These are phyloP conservation scores for Chelonus formosanus DNA, from an alignment of 2,888 invertebrate species.

Conservation along the genomic window DNA sequence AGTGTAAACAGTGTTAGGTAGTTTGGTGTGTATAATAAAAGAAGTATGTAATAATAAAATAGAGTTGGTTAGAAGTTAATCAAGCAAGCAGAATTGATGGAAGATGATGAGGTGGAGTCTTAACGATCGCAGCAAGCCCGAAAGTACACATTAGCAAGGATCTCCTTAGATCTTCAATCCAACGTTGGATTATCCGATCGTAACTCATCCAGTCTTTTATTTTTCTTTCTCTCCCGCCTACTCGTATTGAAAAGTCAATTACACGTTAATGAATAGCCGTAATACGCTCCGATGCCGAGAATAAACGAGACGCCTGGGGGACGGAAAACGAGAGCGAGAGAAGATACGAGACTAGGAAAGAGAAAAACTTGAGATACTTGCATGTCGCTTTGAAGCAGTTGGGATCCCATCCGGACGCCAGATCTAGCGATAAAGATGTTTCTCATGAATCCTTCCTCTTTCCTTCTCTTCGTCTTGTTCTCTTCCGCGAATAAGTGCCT, in stretches of 20 bases:
- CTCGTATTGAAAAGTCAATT: slow-evolving; percentile 44
- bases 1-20: too few relatives aligned
- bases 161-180: slow-evolving; percentile 7
- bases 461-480: slow-evolving; percentile 29
- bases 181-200: slow-evolving; percentile 40
- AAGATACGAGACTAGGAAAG: slow-evolving; percentile 17
- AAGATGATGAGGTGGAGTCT: slow-evolving; percentile 18
- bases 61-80: too few relatives aligned
- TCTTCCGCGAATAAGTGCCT: slow-evolving; percentile 18
- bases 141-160: slow-evolving; percentile 21
- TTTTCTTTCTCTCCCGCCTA: slow-evolving; percentile 1
- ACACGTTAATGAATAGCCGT: slow-evolving; percentile 41
- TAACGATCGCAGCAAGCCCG: slow-evolving; percentile 29
- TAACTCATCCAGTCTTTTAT: slow-evolving; percentile 26
- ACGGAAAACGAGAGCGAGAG: slow-evolving; percentile 35
- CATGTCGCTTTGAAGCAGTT: slow-evolving; percentile 29
- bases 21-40: too few relatives aligned
- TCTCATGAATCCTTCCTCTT: slow-evolving; percentile 37
- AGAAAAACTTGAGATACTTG: slow-evolving; percentile 33
- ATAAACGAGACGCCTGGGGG: slow-evolving; percentile 35
- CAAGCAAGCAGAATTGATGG: slow-evolving; percentile 6
- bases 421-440: slow-evolving; percentile 41
- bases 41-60: too few relatives aligned
- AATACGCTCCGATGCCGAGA: slow-evolving; percentile 38
- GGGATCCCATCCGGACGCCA: slow-evolving; percentile 23